phyloP scores from a whole-genome alignment of 1,140 invertebrate species.

The Penaeus chinensis region DNA sequence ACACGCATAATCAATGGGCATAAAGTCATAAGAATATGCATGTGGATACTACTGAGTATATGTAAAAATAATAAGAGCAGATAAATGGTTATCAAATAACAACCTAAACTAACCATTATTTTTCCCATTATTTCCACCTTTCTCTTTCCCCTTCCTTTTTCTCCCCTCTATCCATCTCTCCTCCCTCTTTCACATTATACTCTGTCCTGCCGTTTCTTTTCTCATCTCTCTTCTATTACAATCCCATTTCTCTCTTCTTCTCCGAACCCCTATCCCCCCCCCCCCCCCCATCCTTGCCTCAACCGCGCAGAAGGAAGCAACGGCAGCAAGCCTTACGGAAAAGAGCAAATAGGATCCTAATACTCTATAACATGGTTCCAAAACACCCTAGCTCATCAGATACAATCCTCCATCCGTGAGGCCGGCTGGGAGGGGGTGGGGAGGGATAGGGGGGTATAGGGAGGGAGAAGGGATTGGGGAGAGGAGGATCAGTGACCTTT shows the following conservation, averaged over 20 bases:
- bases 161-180: too few relatives aligned
- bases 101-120: too few relatives aligned
- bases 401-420: neutral
- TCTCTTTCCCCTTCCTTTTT: too few relatives aligned
- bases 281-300: neutral
- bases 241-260: too few relatives aligned
- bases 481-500: neutral
- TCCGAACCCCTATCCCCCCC: neutral
- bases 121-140: too few relatives aligned
- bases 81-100: too few relatives aligned
- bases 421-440: neutral
- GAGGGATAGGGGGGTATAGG: neutral
- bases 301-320: neutral
- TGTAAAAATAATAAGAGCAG: too few relatives aligned
- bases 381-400: neutral
- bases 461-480: too few relatives aligned
- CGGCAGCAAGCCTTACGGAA: neutral
- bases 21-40: too few relatives aligned
- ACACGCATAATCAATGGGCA: too few relatives aligned
- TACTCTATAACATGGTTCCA: neutral
- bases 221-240: neutral
- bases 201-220: neutral
- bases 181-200: too few relatives aligned
- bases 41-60: too few relatives aligned
- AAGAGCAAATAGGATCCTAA: constrained; percentile 4